phyloP scores from a whole-genome alignment of 2,113 vertebrate genomes.

The Xiphophorus couchianus region DNA sequence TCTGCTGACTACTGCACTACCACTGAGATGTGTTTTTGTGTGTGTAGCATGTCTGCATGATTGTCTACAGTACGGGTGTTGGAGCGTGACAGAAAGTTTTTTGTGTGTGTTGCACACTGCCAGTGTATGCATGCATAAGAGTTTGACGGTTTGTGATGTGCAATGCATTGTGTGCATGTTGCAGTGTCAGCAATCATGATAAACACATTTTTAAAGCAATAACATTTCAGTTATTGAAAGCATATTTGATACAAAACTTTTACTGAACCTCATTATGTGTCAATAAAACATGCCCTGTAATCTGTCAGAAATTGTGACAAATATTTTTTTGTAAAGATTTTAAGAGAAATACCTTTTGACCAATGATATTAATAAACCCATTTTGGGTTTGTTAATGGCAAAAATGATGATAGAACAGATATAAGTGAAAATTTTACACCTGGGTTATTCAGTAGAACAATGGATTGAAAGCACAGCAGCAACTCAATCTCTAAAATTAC shows the following conservation, averaged over 20 bases:
- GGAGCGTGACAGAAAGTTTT: conserved; percentile 6
- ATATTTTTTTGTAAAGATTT: background rate
- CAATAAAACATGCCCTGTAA: background rate
- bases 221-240: conserved; percentile 36
- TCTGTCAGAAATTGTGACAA: background rate
- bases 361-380: too few species aligned
- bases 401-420: too few species aligned
- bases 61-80: conserved; percentile 12
- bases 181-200: conserved; percentile 54
- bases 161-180: conserved; percentile 11
- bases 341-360: background rate
- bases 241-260: conserved; percentile 39
- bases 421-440: too few species aligned
- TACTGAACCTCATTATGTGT: conserved; percentile 19
- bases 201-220: conserved; percentile 60
- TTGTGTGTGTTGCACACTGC: background rate
- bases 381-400: too few species aligned
- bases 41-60: conserved; percentile 3
- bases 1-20: conserved; percentile 55
- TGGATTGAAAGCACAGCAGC: background rate
- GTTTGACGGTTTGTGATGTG: conserved; percentile 7
- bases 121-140: conserved; percentile 19
- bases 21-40: conserved; percentile 10
- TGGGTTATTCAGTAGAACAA: too few species aligned
- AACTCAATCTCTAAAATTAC: background rate